phyloP scores from a whole-genome alignment of 2,888 invertebrate species.

The Nomada ferruginata region DNA sequence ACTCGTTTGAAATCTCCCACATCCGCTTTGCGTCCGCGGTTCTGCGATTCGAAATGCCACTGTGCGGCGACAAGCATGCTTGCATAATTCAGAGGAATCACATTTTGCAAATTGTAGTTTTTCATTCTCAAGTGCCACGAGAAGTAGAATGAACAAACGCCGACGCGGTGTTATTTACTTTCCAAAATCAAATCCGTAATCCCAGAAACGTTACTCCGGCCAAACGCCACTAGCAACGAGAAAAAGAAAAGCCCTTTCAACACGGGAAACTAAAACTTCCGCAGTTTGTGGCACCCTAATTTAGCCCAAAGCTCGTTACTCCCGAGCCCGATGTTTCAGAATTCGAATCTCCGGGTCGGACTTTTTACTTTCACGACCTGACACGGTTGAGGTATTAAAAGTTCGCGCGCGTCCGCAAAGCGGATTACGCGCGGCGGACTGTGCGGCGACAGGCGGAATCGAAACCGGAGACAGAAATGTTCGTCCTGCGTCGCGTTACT shows the following conservation, averaged over 20 bases:
- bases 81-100: no score
- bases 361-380: slow-evolving; percentile 39
- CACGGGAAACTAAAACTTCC: background rate
- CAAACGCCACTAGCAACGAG: background rate
- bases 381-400: slow-evolving; percentile 34
- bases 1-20: no score
- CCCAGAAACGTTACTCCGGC: background rate
- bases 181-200: no score
- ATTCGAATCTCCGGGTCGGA: slow-evolving; percentile 33
- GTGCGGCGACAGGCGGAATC: slow-evolving; percentile 12
- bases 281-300: slow-evolving; percentile 13
- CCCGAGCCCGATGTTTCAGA: slow-evolving; percentile 28
- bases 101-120: no score
- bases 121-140: no score
- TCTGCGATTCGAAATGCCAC: no score
- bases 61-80: no score
- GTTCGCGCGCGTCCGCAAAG: slow-evolving; percentile 37
- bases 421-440: slow-evolving; percentile 28
- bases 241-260: slow-evolving; percentile 5
- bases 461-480: background rate
- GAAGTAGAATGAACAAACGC: no score
- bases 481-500: background rate
- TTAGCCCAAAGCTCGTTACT: slow-evolving; percentile 24
- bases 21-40: no score
- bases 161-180: no score